A percentile compares a stretch with the other conserved stretches of the same genome.
Evolutionary conservation across 2,797 vertebrate species (phyloP).

Genomic region (Chelon labrosus): DNA sequence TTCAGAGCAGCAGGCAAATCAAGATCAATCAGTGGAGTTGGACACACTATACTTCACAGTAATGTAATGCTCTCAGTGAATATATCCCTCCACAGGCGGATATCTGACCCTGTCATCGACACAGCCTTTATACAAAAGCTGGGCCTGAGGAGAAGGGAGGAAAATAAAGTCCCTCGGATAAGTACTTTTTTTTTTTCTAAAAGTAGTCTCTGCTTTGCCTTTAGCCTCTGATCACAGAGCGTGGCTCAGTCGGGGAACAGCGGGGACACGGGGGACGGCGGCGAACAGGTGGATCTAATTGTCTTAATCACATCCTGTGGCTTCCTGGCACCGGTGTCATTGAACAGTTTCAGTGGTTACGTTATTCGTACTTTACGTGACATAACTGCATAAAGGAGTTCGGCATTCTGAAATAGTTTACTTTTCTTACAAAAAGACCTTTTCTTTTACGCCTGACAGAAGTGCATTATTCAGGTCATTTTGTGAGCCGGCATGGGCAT

Average conservation of each 20-base stretch:
- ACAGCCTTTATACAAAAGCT: neutral
- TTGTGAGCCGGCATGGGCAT: constrained; percentile 6
- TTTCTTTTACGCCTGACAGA: constrained; percentile 2
- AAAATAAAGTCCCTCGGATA: neutral
- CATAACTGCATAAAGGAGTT: constrained; percentile 31
- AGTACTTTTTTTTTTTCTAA: neutral
- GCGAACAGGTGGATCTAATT: constrained; percentile 58
- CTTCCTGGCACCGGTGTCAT: constrained; percentile 29
- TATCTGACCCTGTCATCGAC: constrained; percentile 25
- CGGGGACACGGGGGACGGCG: constrained; percentile 20
- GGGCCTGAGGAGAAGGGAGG: neutral
- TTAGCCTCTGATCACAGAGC: constrained; percentile 10
- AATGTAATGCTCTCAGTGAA: constrained; percentile 18
- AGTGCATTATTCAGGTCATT: constrained; percentile 16
- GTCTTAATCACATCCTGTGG: constrained; percentile 44
- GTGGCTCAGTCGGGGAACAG: constrained; percentile 12
- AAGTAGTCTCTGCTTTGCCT: constrained; percentile 1
- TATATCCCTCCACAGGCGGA: constrained; percentile 20
- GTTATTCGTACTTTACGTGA: constrained; percentile 25
- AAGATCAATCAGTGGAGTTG: constrained; percentile 17
- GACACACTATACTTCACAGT: constrained; percentile 3
- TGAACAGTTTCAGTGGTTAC: constrained; percentile 25
- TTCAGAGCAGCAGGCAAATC: constrained; percentile 29
- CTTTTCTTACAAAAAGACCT: neutral
- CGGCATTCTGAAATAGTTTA: constrained; percentile 3